phyloP scores from a whole-genome alignment of 2,797 vertebrate species.

The Scolopax rusticola region DNA sequence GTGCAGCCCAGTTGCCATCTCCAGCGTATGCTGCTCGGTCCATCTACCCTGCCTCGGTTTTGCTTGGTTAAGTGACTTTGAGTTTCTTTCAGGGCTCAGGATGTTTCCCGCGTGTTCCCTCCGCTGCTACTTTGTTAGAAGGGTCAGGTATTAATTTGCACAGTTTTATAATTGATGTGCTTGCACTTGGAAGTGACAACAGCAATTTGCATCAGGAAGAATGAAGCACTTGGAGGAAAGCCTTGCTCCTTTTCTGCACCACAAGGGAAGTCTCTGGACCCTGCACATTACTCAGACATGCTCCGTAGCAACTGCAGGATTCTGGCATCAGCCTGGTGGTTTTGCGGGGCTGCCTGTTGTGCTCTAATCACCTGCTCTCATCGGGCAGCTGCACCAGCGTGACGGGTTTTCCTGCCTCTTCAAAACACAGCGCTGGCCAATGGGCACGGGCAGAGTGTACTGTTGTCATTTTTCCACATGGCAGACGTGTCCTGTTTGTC shows the following conservation, averaged over 20 bases:
- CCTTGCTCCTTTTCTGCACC: constrained; percentile 28
- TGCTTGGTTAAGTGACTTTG: not conserved
- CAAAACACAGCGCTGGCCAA: constrained; percentile 10
- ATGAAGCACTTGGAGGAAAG: constrained; percentile 14
- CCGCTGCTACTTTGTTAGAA: constrained; percentile 45
- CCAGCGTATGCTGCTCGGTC: not conserved
- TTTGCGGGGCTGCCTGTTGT: constrained; percentile 35
- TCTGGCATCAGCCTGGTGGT: constrained; percentile 18
- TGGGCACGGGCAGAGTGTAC: not conserved
- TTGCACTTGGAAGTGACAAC: constrained; percentile 46
- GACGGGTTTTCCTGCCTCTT: constrained; percentile 45
- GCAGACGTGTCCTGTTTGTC: constrained; percentile 31
- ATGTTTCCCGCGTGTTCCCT: constrained; percentile 53
- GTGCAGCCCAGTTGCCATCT: not conserved
- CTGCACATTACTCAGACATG: constrained; percentile 44
- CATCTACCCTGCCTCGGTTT: not conserved
- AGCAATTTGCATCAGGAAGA: constrained; percentile 47
- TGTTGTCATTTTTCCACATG: constrained; percentile 5
- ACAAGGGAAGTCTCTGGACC: constrained; percentile 35
- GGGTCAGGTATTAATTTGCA: constrained; percentile 50
- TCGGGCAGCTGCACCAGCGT: constrained; percentile 3
- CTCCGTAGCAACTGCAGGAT: not conserved
- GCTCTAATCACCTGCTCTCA: constrained; percentile 26
- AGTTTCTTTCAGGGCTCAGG: constrained; percentile 8
- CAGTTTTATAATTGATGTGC: constrained; percentile 42